A percentile compares a stretch with the other conserved stretches of the same genome.
Evolutionary conservation across 2,113 vertebrate genomes (phyloP).

Genomic region (Pomatostomus ruficeps): DNA sequence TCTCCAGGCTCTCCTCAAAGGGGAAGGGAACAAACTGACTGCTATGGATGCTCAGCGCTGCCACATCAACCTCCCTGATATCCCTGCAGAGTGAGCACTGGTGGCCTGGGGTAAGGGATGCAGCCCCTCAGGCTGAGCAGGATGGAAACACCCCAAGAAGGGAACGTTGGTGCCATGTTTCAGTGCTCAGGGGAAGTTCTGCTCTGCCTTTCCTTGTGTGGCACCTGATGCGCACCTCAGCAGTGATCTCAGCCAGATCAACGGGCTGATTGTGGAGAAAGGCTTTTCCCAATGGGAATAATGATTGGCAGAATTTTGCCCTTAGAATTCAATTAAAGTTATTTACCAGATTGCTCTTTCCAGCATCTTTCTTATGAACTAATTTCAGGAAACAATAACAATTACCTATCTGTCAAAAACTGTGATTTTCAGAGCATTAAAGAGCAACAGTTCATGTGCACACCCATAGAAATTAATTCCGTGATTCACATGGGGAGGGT

Average conservation of each 20-base stretch:
- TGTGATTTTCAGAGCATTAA: constrained; percentile 4
- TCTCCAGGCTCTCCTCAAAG: background rate
- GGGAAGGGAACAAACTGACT: background rate
- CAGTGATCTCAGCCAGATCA: background rate
- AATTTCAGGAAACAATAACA: constrained; percentile 41
- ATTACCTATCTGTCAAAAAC: background rate
- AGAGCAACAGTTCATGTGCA: background rate
- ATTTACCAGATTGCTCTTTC: constrained; percentile 44
- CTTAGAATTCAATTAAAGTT: constrained; percentile 46
- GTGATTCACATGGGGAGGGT: background rate
- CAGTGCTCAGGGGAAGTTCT: background rate
- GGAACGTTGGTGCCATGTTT: background rate
- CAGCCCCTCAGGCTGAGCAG: background rate
- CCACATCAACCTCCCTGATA: no score
- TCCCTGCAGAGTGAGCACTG: background rate
- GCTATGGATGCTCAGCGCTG: background rate
- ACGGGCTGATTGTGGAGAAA: background rate
- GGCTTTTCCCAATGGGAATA: background rate
- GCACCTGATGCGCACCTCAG: background rate
- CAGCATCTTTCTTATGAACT: constrained; percentile 24
- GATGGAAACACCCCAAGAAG: background rate
- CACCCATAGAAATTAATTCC: background rate
- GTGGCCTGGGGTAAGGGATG: no score
- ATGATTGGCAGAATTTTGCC: constrained; percentile 45
- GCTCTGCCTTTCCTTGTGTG: background rate